phyloP scores from a whole-genome alignment of 2,888 invertebrate species.

The Laspeyria flexula region DNA sequence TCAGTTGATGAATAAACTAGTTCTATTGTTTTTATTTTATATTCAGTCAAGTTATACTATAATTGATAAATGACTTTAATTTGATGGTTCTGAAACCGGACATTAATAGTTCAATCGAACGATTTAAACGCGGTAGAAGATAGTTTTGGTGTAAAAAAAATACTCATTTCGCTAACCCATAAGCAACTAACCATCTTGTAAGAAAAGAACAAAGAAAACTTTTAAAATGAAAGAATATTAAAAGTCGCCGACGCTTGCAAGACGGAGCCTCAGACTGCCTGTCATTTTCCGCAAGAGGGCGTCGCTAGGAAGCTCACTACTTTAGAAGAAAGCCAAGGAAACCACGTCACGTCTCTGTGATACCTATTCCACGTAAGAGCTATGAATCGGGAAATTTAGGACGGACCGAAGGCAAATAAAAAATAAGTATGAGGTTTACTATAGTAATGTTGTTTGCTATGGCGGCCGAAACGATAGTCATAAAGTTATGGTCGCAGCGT shows the following conservation, averaged over 20 bases:
- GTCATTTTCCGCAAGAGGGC: slow-evolving; percentile 41
- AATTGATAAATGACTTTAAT: too few species aligned
- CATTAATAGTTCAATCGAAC: too few species aligned
- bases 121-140: not conserved
- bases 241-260: slow-evolving; percentile 38
- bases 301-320: slow-evolving; percentile 23
- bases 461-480: not conserved
- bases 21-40: too few species aligned
- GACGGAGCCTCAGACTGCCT: slow-evolving; percentile 29
- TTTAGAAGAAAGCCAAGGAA: slow-evolving; percentile 12
- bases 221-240: slow-evolving; percentile 51
- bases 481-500: not conserved
- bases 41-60: too few species aligned
- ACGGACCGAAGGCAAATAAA: slow-evolving; percentile 1
- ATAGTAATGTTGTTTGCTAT: not conserved
- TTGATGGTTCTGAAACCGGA: too few species aligned
- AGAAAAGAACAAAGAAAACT: slow-evolving; percentile 37
- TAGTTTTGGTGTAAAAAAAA: not conserved
- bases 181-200: slow-evolving; percentile 17
- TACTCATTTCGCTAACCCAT: slow-evolving; percentile 7
- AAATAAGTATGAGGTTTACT: not conserved
- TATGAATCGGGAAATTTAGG: slow-evolving; percentile 22
- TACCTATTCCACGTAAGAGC: slow-evolving; percentile 28
- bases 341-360: slow-evolving; percentile 29
- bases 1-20: too few species aligned